phyloP scores from a whole-genome alignment of 2,113 vertebrate species.

The Patagioenas fasciata region DNA sequence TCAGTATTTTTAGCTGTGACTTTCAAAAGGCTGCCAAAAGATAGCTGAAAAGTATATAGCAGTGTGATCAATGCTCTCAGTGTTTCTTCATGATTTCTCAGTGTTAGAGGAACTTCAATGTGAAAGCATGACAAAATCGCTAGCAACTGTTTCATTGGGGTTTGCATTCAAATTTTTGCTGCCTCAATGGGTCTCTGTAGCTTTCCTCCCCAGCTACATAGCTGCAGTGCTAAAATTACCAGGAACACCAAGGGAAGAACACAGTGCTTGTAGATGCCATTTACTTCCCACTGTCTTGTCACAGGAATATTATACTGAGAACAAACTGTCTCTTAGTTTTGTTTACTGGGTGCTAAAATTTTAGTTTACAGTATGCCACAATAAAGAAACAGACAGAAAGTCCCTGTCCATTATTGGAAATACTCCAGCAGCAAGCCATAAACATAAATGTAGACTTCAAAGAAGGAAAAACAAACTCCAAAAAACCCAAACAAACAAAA shows the following conservation, averaged over 20 bases:
- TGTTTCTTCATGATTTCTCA: background rate
- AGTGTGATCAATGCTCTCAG: background rate
- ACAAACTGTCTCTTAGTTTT: background rate
- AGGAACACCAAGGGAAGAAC: background rate
- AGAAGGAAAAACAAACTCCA: background rate
- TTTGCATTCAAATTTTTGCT: background rate
- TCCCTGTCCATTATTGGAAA: background rate
- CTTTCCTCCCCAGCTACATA: background rate
- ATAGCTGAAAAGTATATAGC: background rate
- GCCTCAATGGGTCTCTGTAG: background rate
- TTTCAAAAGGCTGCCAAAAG: slow-evolving; percentile 48
- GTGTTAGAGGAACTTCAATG: background rate
- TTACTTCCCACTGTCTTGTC: background rate
- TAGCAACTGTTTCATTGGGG: background rate
- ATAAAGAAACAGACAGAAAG: background rate
- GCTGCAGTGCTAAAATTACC: background rate
- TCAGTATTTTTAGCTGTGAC: slow-evolving; percentile 49
- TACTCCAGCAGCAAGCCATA: background rate
- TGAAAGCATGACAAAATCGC: background rate
- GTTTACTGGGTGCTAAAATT: background rate
- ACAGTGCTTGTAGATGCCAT: background rate
- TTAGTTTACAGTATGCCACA: background rate
- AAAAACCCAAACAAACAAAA: too few species aligned
- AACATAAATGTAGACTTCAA: background rate
- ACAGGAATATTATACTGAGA: background rate